phyloP scores from a whole-genome alignment of 2,888 invertebrate species.

The Thelaira solivaga region DNA sequence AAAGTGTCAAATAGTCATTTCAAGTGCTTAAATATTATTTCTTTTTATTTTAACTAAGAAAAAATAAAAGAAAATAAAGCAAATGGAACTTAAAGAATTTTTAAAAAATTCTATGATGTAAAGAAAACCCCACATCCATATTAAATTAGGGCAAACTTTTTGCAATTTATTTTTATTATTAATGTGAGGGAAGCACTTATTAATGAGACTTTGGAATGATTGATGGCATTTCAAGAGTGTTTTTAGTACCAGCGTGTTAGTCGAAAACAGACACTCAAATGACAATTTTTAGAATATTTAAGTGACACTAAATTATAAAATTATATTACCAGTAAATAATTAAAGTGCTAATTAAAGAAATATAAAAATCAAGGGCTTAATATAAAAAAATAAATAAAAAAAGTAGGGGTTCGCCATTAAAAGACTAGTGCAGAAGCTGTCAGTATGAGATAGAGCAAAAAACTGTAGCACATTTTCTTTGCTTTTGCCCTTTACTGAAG shows the following conservation, averaged over 20 bases:
- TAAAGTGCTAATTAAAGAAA: not conserved
- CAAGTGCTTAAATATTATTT: conserved; percentile 31
- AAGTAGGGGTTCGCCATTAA: too few relatives aligned
- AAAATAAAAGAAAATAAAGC: not conserved
- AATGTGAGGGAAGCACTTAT: conserved; percentile 10
- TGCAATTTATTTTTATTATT: conserved; percentile 31
- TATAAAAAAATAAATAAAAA: not conserved
- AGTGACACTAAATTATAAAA: not conserved
- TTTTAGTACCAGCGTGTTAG: not conserved
- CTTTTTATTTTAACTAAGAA: not conserved
- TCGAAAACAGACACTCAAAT: not conserved
- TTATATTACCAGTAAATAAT: not conserved
- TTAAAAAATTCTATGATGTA: too few relatives aligned
- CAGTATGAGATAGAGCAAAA: too few relatives aligned
- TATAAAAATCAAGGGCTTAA: not conserved
- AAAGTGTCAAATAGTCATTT: conserved; percentile 36
- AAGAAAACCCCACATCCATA: too few relatives aligned
- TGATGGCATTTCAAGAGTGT: conserved; percentile 8
- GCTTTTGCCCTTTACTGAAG: too few relatives aligned
- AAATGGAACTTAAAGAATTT: not conserved
- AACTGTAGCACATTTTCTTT: too few relatives aligned
- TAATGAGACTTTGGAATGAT: conserved; percentile 35
- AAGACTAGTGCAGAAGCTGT: too few relatives aligned
- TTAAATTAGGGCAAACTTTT: conserved; percentile 21
- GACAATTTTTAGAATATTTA: not conserved